phyloP scores from a whole-genome alignment of 64 coral and sea anemone genomes.

The Dendrophyllia cribrosa region DNA sequence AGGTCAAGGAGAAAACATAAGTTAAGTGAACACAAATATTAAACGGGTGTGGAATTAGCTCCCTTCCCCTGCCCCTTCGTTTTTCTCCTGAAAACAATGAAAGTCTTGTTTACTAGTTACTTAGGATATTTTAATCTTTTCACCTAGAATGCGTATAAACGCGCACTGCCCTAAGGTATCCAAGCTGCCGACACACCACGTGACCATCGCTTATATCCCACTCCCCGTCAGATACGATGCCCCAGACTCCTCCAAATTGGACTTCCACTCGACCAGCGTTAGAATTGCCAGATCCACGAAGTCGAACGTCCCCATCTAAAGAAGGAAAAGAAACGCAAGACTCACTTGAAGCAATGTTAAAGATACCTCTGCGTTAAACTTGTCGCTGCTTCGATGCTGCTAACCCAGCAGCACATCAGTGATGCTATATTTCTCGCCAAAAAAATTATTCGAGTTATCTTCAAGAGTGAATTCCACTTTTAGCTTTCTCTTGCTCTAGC shows the following conservation, averaged over 20 bases:
- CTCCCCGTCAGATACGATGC: neutral
- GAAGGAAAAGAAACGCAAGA: neutral
- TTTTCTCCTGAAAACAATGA: too few relatives aligned
- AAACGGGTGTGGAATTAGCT: too few relatives aligned
- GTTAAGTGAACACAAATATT: neutral
- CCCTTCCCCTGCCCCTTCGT: too few relatives aligned
- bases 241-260: slow-evolving; percentile 27
- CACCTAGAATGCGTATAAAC: slow-evolving; percentile 33
- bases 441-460: too few relatives aligned
- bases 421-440: too few relatives aligned
- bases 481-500: too few relatives aligned
- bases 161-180: slow-evolving; percentile 35
- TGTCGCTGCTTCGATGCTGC: neutral
- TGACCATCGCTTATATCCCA: slow-evolving; percentile 37
- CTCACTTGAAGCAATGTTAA: neutral
- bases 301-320: slow-evolving; percentile 37
- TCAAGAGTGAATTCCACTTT: too few relatives aligned
- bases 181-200: slow-evolving; percentile 48
- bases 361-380: too few relatives aligned
- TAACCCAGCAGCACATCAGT: neutral
- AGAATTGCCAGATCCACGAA: neutral
- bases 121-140: neutral
- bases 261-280: slow-evolving; percentile 37
- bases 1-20: neutral
- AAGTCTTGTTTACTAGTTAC: too few relatives aligned